phyloP scores from a whole-genome alignment of 2,797 vertebrate genomes.

The Rachycentron canadum region DNA sequence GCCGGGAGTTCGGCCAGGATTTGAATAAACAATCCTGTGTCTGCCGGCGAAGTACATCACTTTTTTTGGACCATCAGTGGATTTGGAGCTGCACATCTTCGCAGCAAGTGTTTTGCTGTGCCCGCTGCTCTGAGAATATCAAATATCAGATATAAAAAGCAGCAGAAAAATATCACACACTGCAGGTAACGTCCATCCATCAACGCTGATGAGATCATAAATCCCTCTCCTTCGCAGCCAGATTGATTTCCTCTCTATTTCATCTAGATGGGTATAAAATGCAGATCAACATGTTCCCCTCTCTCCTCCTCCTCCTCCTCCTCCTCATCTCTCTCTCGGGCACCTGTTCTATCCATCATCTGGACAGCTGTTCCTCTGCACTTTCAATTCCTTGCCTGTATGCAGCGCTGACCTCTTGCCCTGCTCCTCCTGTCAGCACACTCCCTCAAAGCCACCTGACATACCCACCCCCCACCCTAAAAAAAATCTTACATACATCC shows the following conservation, averaged over 20 bases:
- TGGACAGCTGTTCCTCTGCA: conserved; percentile 71
- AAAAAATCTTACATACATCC: conserved; percentile 32
- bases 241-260: conserved; percentile 71
- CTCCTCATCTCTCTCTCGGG: conserved; percentile 28
- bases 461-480: conserved; percentile 31
- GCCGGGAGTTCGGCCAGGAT: conserved; percentile 58
- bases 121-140: conserved; percentile 49
- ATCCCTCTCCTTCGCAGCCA: conserved; percentile 60
- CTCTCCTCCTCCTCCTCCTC: conserved; percentile 34
- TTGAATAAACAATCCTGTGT: conserved; percentile 60
- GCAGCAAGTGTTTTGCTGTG: conserved; percentile 25
- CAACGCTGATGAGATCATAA: conserved; percentile 73
- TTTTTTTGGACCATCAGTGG: conserved; percentile 41
- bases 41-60: conserved; percentile 38
- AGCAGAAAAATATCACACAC: conserved; percentile 55
- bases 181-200: conserved; percentile 64
- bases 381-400: conserved; percentile 46
- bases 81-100: conserved; percentile 35
- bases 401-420: conserved; percentile 53
- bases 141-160: conserved; percentile 47
- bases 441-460: conserved; percentile 33
- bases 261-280: conserved; percentile 70
- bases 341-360: conserved; percentile 78
- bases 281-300: conserved; percentile 67
- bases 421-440: conserved; percentile 20